A percentile compares a stretch with the other conserved stretches of the same genome.
Conservation (phyloP, 2,888 invertebrate genomes). For the Morpho deidamia region DNA sequence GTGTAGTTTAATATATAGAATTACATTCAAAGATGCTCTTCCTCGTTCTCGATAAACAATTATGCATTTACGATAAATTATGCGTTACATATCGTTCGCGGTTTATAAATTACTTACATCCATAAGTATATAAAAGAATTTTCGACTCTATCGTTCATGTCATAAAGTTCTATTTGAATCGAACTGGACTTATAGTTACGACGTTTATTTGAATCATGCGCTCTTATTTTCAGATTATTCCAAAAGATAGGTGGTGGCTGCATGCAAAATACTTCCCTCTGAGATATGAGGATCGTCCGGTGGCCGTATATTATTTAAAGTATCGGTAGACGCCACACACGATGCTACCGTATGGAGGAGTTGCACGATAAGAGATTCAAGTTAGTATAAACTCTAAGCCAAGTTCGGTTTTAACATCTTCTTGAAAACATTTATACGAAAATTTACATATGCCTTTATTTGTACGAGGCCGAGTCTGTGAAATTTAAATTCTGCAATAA, state of each 20-base stretch:
- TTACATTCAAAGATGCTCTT: conserved; percentile 51
- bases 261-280: conserved; percentile 75
- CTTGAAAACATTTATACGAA: conserved; percentile 12
- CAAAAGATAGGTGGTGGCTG: conserved; percentile 67
- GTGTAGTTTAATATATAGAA: conserved; percentile 45
- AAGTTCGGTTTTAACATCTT: conserved; percentile 7
- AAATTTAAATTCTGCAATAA: conserved; percentile 2
- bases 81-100: conserved; percentile 43
- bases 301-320: conserved; percentile 61
- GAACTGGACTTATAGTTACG: background rate
- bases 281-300: conserved; percentile 69
- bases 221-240: conserved; percentile 62
- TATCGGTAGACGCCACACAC: conserved; percentile 66
- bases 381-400: conserved; percentile 8
- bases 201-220: conserved; percentile 7
- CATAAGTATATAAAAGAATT: conserved; percentile 11
- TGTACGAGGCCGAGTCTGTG: conserved; percentile 2
- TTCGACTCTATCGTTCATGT: conserved; percentile 1
- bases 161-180: conserved; percentile 26
- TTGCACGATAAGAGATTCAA: conserved; percentile 13
- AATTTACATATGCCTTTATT: conserved; percentile 15
- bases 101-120: conserved; percentile 25
- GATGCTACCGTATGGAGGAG: conserved; percentile 43
- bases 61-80: conserved; percentile 68
- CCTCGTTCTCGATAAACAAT: conserved; percentile 52